Evolutionary conservation across 2,888 invertebrate genomes (phyloP).

Genomic region (Drosophila meridionalis): DNA sequence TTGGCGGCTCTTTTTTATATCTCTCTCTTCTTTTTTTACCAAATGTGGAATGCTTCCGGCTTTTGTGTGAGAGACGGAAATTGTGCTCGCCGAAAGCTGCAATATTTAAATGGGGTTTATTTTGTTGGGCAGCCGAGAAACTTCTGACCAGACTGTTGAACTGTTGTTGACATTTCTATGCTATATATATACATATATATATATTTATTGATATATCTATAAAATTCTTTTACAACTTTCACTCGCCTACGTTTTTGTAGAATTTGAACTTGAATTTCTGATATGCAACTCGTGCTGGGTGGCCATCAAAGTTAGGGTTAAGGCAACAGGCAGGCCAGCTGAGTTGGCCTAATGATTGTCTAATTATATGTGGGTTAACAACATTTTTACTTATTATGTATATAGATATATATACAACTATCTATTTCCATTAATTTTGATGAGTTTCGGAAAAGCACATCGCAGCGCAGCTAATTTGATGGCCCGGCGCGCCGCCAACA

Average conservation of each 20-base stretch:
- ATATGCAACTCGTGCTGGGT: conserved; percentile 47
- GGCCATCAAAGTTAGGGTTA: conserved; percentile 40
- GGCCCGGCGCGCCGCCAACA: conserved; percentile 46
- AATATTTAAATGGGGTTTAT: conserved; percentile 38
- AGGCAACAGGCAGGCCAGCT: conserved; percentile 35
- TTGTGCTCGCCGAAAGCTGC: conserved; percentile 45
- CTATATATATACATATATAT: background rate
- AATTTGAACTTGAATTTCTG: conserved; percentile 49
- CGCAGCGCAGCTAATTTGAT: conserved; percentile 59
- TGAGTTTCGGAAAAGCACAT: conserved; percentile 53
- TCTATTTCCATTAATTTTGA: conserved; percentile 70
- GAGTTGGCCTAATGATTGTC: conserved; percentile 57
- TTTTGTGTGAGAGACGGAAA: conserved; percentile 61
- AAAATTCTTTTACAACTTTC: conserved; percentile 37
- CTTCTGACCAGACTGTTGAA: background rate
- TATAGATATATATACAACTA: background rate
- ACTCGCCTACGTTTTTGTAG: conserved; percentile 49
- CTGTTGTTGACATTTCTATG: conserved; percentile 27
- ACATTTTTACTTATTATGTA: conserved; percentile 3
- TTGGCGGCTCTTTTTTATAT: conserved; percentile 23
- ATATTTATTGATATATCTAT: background rate
- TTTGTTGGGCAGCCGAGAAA: conserved; percentile 22
- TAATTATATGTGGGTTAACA: conserved; percentile 72
- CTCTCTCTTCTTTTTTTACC: conserved; percentile 27
- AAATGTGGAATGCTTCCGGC: conserved; percentile 68